A percentile compares a stretch with the other conserved stretches of the same genome.
Conservation (phyloP, 2,797 vertebrate genomes). For the Pangasius mekongensis region DNA sequence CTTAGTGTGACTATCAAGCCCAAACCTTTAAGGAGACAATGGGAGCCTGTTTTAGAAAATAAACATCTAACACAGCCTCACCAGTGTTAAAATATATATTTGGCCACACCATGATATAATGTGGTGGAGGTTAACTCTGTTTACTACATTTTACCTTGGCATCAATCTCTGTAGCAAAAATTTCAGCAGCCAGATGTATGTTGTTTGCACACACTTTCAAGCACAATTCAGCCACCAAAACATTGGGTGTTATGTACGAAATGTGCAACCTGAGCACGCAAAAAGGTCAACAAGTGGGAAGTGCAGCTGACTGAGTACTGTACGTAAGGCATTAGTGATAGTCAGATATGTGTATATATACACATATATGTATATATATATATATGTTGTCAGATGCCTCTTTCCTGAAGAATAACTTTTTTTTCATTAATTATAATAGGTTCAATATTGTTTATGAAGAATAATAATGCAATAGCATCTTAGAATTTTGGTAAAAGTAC, state of each 20-base stretch:
- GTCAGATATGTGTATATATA: not conserved
- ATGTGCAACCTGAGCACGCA: slow-evolving; percentile 1
- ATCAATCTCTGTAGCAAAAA: not conserved
- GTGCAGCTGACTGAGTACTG: not conserved
- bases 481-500: not conserved
- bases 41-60: slow-evolving; percentile 11
- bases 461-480: not conserved
- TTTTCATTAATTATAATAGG: not conserved
- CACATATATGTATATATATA: too few relatives aligned
- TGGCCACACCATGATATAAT: not conserved
- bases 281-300: not conserved
- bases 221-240: not conserved
- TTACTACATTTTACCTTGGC: not conserved
- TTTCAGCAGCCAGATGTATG: not conserved
- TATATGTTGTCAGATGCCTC: not conserved
- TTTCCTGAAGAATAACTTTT: too few relatives aligned
- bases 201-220: not conserved
- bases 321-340: not conserved
- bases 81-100: slow-evolving; percentile 9
- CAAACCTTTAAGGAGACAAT: slow-evolving; percentile 63
- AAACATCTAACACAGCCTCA: slow-evolving; percentile 35
- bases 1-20: slow-evolving; percentile 83
- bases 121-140: not conserved
- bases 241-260: not conserved
- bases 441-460: not conserved